phyloP scores from a whole-genome alignment of 2,797 vertebrate genomes.

The Sarcophilus harrisii region DNA sequence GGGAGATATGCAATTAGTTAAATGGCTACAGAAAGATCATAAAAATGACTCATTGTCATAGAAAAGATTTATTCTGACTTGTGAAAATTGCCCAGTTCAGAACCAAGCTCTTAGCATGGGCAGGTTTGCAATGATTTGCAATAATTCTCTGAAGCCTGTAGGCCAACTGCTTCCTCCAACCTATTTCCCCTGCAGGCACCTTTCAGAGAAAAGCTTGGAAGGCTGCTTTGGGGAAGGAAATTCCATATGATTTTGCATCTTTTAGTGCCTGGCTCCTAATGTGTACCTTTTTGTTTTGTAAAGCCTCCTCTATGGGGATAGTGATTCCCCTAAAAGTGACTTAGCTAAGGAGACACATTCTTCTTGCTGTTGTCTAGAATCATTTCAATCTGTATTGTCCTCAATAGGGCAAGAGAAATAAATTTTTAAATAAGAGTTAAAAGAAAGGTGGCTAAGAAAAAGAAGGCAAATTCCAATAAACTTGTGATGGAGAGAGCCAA shows the following conservation, averaged over 20 bases:
- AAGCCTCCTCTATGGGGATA: not conserved
- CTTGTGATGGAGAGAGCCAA: too few relatives aligned
- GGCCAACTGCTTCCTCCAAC: not conserved
- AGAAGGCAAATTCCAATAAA: too few relatives aligned
- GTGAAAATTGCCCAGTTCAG: slow-evolving; percentile 62
- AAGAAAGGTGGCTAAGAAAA: not conserved
- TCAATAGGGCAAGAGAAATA: not conserved
- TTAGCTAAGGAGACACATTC: not conserved
- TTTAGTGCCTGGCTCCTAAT: not conserved
- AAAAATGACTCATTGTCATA: slow-evolving; percentile 70
- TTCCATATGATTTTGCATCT: not conserved
- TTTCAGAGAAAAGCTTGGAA: not conserved
- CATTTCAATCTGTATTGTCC: not conserved
- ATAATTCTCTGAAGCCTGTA: slow-evolving; percentile 16
- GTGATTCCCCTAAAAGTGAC: not conserved
- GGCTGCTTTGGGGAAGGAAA: not conserved
- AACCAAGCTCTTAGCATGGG: slow-evolving; percentile 21
- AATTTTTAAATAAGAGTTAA: not conserved
- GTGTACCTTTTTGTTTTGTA: not conserved
- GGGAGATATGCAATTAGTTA: slow-evolving; percentile 69
- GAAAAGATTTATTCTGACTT: slow-evolving; percentile 74
- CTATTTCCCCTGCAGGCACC: slow-evolving; percentile 1
- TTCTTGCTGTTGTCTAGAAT: not conserved
- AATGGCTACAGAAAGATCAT: slow-evolving; percentile 69
- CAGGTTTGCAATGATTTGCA: slow-evolving; percentile 56